These are phyloP conservation scores for Druon quercuslanigerum DNA, from an alignment of 1,140 invertebrate species.

Conservation along the genomic window DNA sequence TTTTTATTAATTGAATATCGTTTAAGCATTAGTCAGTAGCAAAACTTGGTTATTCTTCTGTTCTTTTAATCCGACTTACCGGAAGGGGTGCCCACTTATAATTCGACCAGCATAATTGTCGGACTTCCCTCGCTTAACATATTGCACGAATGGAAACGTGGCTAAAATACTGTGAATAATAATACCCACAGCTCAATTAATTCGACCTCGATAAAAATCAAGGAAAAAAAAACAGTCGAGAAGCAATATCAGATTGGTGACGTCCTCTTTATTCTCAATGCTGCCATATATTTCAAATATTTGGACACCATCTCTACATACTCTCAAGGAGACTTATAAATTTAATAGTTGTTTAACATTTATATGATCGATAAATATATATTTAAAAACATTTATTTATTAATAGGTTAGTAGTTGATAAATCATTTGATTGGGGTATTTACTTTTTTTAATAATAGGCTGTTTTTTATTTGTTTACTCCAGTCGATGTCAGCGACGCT, in stretches of 20 bases:
- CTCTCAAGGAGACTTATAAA: neutral
- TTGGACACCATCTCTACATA: neutral
- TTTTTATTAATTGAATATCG: no score
- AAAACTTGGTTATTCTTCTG: neutral
- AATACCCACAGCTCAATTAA: constrained; percentile 20
- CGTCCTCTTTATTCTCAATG: neutral
- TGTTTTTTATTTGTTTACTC: constrained; percentile 53
- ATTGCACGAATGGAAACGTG: constrained; percentile 62
- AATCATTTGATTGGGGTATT: neutral
- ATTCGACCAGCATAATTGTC: constrained; percentile 55
- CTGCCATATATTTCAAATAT: constrained; percentile 11
- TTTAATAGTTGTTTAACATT: neutral
- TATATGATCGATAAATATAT: no score
- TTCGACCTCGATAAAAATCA: constrained; percentile 29
- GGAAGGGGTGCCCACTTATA: constrained; percentile 59
- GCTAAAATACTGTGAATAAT: constrained; percentile 55
- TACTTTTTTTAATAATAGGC: neutral
- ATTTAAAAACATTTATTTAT: no score
- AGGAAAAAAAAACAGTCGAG: constrained; percentile 22
- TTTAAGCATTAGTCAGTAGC: neutral
- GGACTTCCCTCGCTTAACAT: constrained; percentile 56
- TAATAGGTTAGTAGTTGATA: constrained; percentile 13
- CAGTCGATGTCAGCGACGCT: constrained; percentile 80
- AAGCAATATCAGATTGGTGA: constrained; percentile 1
- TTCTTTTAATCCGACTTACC: constrained; percentile 46